Evolutionary conservation across 2,113 vertebrate genomes (phyloP), one percentile per base, ranked within the genome.

Genomic region (Hyperopisus bebe): DNA sequence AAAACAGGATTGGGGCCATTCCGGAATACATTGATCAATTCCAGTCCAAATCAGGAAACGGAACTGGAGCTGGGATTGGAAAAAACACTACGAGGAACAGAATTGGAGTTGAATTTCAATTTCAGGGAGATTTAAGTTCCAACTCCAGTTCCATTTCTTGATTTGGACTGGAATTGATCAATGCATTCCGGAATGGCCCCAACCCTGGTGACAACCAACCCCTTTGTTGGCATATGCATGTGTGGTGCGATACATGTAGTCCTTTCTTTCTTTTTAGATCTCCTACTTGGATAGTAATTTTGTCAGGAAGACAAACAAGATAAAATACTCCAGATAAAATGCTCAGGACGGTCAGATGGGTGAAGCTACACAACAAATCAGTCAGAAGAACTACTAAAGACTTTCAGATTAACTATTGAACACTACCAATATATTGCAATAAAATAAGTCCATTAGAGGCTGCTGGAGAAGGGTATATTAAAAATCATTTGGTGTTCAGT

Each of bases 371-470:
- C n/a, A 89, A 88, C 42, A 90, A 90, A 39, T 88, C 51, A 74
- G 85, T 90, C n/a, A 82, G 90, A n/a, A 83, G 50, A 0, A 62
- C 87, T 6, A 87, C 87, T 2, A 83, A 89, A 35, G 80, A 90
- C 44, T 88, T 88, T 42, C 86, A 77, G 39, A 90, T 90, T 19
- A 89, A 90, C 8, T 89, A 90, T 7, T 80, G 47, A 31, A 90
- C 88, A 1, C 88, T 89, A 1, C 58, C 87, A 10, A 50, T 77
- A 19, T 90, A 88, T 55, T 90, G 77, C 35, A 31, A 35, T 46
- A 35, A 27, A 80, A 35, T 80, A 27, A 80, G n/a, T 24, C n/a
- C 70, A 35, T 9, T 35, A 31, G 70, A 24, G 31, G 35, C 27
- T 35, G 8, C n/a, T 35, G 35, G 74, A 35, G 27, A 80, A 39